Percentiles rank a stretch among this genome's conserved stretches.
Conservation (phyloP, 2,888 invertebrate genomes). For the Carabus problematicus region DNA sequence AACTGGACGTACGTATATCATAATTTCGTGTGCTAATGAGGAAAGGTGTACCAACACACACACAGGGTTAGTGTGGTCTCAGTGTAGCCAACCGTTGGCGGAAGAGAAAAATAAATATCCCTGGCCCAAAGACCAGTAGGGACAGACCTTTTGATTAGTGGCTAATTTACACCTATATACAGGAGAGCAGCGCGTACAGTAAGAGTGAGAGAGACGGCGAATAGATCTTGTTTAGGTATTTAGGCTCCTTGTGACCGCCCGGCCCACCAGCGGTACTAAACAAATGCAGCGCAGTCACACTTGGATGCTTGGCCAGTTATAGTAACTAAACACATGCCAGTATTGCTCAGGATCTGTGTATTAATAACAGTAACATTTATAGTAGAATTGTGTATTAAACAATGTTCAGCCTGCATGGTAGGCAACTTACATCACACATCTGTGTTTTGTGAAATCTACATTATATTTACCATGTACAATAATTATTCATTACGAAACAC, state of each 20-base stretch:
- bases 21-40: conserved; percentile 42
- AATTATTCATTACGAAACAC: too few relatives aligned
- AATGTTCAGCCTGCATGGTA: too few relatives aligned
- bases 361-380: too few relatives aligned
- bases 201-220: background rate
- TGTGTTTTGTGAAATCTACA: too few relatives aligned
- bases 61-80: background rate
- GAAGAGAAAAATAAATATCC: conserved; percentile 39
- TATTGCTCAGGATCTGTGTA: too few relatives aligned
- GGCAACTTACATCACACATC: too few relatives aligned
- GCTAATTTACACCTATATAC: conserved; percentile 37
- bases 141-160: conserved; percentile 29
- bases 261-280: too few relatives aligned
- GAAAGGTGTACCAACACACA: conserved; percentile 29
- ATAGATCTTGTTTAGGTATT: background rate
- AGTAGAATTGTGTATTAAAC: too few relatives aligned
- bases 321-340: too few relatives aligned
- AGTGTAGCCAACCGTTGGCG: conserved; percentile 6
- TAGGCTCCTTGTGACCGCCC: background rate
- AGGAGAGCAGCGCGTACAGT: conserved; percentile 7
- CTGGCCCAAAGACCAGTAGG: conserved; percentile 23
- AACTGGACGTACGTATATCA: conserved; percentile 30
- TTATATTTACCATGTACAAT: too few relatives aligned
- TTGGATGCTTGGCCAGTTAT: too few relatives aligned
- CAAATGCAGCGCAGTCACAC: too few relatives aligned